These are phyloP conservation scores for Eulithis testata DNA, from an alignment of 2,888 invertebrate species.

Conservation along the genomic window DNA sequence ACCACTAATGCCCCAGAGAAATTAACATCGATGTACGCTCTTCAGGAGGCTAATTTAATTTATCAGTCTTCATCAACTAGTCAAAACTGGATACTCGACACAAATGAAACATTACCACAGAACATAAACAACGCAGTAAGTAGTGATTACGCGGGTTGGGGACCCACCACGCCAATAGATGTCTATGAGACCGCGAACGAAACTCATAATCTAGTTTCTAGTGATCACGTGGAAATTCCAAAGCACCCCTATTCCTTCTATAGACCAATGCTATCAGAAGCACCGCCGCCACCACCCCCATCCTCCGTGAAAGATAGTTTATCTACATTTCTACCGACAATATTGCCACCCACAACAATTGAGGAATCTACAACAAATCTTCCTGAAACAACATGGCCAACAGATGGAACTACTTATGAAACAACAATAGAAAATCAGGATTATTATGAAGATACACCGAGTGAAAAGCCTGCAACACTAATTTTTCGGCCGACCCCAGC, in stretches of 20 bases:
- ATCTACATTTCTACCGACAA: constrained; percentile 68
- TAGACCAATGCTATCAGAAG: constrained; percentile 70
- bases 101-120: constrained; percentile 60
- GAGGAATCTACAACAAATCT: constrained; percentile 31
- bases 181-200: constrained; percentile 63
- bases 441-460: constrained; percentile 59
- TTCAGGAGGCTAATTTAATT: constrained; percentile 87
- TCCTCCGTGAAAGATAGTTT: constrained; percentile 58
- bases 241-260: constrained; percentile 70
- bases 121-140: constrained; percentile 63
- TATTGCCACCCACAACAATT: constrained; percentile 54
- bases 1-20: constrained; percentile 53
- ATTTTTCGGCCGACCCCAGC: constrained; percentile 50
- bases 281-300: constrained; percentile 59
- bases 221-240: constrained; percentile 57
- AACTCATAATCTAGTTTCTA: constrained; percentile 70
- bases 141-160: constrained; percentile 80
- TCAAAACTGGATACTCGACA: constrained; percentile 73
- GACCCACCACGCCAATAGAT: constrained; percentile 74
- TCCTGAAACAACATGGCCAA: constrained; percentile 48
- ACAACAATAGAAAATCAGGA: constrained; percentile 52
- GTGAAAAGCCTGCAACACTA: constrained; percentile 50
- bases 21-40: constrained; percentile 73
- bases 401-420: constrained; percentile 55
- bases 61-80: constrained; percentile 86